These are phyloP conservation scores for Belonocnema kinseyi DNA, from an alignment of 1,140 invertebrate species.

Conservation along the genomic window DNA sequence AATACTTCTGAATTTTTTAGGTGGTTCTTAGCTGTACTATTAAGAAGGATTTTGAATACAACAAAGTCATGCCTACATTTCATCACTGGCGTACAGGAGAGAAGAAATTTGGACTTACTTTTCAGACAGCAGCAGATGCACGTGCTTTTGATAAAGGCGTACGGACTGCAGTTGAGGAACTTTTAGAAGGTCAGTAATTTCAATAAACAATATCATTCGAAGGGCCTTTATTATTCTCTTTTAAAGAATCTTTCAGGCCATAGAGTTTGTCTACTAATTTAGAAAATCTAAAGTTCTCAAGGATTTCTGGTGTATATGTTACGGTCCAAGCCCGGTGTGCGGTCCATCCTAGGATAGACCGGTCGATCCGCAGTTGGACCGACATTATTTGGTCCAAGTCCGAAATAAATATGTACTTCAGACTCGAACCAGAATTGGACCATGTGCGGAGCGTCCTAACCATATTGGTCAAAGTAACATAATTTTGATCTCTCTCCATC, in stretches of 20 bases:
- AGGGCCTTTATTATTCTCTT: neutral
- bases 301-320: no score
- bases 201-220: neutral
- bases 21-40: constrained; percentile 95
- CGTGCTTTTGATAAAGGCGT: constrained; percentile 96
- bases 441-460: no score
- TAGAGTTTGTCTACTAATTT: no score
- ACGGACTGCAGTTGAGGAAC: constrained; percentile 90
- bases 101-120: constrained; percentile 95
- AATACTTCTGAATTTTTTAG: constrained; percentile 75
- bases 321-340: no score
- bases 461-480: no score
- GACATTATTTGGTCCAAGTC: no score
- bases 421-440: no score
- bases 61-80: constrained; percentile 98
- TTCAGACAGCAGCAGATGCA: constrained; percentile 95
- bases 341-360: no score
- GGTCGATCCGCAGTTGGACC: no score
- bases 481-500: no score
- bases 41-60: constrained; percentile 97
- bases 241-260: neutral
- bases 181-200: constrained; percentile 86
- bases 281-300: no score
- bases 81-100: constrained; percentile 98
- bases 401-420: no score